Percentiles rank a stretch among this genome's conserved stretches.
Evolutionary conservation across 2,797 vertebrate genomes (phyloP).

Genomic region (Cygnus olor): DNA sequence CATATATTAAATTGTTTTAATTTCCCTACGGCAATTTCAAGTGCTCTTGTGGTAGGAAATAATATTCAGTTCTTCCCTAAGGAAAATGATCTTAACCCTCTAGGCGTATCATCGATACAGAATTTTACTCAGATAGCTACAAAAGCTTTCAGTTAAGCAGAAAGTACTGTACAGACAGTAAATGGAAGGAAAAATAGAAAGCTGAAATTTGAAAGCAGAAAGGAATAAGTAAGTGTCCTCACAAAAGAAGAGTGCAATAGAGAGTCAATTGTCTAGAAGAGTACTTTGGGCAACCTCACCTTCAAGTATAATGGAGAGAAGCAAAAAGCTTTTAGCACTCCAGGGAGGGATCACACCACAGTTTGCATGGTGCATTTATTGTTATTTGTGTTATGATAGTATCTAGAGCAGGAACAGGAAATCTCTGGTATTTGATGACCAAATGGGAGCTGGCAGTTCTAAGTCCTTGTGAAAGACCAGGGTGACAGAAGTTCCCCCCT

Average conservation of each 20-base stretch:
- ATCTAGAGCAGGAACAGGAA: background rate
- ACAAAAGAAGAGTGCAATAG: background rate
- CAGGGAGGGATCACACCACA: background rate
- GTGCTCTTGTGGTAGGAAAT: background rate
- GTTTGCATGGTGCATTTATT: background rate
- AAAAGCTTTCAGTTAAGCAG: constrained; percentile 37
- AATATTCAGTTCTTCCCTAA: background rate
- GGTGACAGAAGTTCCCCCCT: background rate
- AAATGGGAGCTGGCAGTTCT: background rate
- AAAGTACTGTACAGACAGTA: background rate
- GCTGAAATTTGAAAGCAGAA: constrained; percentile 29
- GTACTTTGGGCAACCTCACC: background rate
- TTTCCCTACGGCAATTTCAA: constrained; percentile 2
- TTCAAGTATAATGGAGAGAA: background rate
- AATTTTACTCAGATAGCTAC: background rate
- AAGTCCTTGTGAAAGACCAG: background rate
- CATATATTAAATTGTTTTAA: constrained; percentile 16
- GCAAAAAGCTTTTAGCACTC: background rate
- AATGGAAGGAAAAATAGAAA: constrained; percentile 43
- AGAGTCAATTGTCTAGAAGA: background rate
- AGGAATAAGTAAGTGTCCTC: background rate
- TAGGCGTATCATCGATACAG: background rate
- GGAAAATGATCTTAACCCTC: background rate
- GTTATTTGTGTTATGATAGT: background rate
- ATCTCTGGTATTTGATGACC: background rate